Base-by-base conservation (phyloP, 2,113 vertebrate species). In the Cyprinodon tularosa region DNA sequence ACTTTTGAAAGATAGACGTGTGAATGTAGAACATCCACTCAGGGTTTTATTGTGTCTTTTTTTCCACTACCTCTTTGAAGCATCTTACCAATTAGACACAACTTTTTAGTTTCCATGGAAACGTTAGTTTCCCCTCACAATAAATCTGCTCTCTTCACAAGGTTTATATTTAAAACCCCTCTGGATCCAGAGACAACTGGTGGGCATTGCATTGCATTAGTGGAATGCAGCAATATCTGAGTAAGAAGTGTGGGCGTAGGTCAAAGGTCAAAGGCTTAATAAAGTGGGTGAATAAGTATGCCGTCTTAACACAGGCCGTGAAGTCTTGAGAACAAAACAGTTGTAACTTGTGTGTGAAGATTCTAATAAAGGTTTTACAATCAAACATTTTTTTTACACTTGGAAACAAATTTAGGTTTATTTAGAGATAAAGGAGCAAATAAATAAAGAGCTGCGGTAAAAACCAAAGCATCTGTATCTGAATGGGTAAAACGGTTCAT, bases 51-150 rank as follows among this genome's bases (percentile, higher is more conserved):
- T 74, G 3, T 0, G 20, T 42, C 68, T 66, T 47, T 80, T 63
- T 44, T 13, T 84, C 71, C 68, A 69, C 78, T 77, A 82, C 50
- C 50, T 57, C 17, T 83, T 90, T 81, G 74, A 84, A 72, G 74
- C 65, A 70, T 85, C 65, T 78, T 86, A 64, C 83, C 83, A 88
- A 91, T 89, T 83, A 86, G 82, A 89, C 73, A 74, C 77, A 92
- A 87, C 73, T 80, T 78, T 85, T 89, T 90, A 88, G 92, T 94
- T 93, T 91, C 93, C 91, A 93, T 92, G 87, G 92, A 84, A 88
- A 93, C 93, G 47, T 76, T 72, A 79, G 74, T 86, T 78, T 39
- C 57, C 76, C 79, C 77, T 79, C 77, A 71, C 78, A 48, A 85
- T 71, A 83, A 90, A 86, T 78, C 75, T 47, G 57, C 7, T 48